phyloP scores from a whole-genome alignment of 2,797 vertebrate genomes.

The Manis pentadactyla region DNA sequence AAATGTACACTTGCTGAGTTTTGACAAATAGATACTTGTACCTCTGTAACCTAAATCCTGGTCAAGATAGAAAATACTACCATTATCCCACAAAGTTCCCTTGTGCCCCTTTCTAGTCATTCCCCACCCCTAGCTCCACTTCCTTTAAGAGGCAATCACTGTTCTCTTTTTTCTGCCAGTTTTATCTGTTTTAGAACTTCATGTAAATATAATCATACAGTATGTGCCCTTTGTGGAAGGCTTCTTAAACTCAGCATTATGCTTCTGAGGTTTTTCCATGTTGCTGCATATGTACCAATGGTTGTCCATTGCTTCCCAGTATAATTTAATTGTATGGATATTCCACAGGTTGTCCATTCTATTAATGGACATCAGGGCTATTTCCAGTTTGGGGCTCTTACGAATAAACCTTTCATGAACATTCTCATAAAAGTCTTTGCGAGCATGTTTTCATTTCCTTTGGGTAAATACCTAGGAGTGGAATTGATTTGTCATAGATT shows the following conservation, averaged over 20 bases:
- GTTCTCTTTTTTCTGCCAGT: slow-evolving; percentile 4
- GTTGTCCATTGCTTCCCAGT: background rate
- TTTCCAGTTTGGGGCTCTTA: background rate
- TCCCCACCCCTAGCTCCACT: background rate
- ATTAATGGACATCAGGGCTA: background rate
- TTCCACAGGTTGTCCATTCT: background rate
- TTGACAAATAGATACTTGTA: background rate
- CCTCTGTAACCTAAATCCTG: background rate
- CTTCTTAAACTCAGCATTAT: background rate
- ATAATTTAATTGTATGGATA: background rate
- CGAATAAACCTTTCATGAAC: background rate
- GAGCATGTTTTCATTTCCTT: slow-evolving; percentile 7
- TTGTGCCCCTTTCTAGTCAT: background rate
- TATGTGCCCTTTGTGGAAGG: background rate
- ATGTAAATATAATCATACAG: background rate
- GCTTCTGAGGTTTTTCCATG: slow-evolving; percentile 9
- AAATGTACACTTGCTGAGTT: background rate
- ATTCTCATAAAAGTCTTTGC: background rate
- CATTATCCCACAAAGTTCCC: background rate
- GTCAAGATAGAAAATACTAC: background rate
- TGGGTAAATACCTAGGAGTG: background rate
- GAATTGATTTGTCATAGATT: background rate
- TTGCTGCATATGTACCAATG: background rate
- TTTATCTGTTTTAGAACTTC: slow-evolving; percentile 21
- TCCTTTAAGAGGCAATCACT: background rate